Evolutionary conservation across 2,888 invertebrate species (phyloP).

Genomic region (Amphipoea lucens): DNA sequence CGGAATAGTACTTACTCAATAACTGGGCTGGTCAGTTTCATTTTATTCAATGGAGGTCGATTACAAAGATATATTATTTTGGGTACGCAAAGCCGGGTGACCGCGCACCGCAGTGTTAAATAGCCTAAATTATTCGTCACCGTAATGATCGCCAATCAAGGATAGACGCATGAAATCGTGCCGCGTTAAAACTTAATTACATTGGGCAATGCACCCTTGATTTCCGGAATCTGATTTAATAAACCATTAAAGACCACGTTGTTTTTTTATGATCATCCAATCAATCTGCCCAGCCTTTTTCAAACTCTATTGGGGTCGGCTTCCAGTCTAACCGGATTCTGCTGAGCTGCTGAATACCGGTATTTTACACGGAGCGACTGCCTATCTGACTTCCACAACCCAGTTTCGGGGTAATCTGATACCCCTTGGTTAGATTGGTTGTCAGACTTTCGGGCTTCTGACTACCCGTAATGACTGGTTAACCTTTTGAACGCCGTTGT

Average conservation of each 20-base stretch:
- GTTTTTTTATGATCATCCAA: background rate
- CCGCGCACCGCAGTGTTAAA: constrained; percentile 53
- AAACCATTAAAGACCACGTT: background rate
- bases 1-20: constrained; percentile 66
- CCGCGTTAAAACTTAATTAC: constrained; percentile 31
- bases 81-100: constrained; percentile 42
- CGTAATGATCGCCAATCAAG: constrained; percentile 60
- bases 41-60: constrained; percentile 56
- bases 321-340: background rate
- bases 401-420: background rate
- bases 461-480: background rate
- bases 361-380: background rate
- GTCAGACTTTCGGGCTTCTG: background rate
- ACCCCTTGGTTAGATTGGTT: background rate
- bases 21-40: constrained; percentile 59
- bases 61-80: constrained; percentile 62
- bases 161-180: constrained; percentile 33
- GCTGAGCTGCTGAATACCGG: background rate
- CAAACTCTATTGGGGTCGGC: background rate
- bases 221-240: constrained; percentile 17
- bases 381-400: background rate
- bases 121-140: constrained; percentile 57
- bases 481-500: too few species aligned
- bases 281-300: background rate
- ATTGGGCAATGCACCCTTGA: constrained; percentile 16